Conservation (phyloP, 2,797 vertebrate species). For the Eleutherodactylus coqui region DNA sequence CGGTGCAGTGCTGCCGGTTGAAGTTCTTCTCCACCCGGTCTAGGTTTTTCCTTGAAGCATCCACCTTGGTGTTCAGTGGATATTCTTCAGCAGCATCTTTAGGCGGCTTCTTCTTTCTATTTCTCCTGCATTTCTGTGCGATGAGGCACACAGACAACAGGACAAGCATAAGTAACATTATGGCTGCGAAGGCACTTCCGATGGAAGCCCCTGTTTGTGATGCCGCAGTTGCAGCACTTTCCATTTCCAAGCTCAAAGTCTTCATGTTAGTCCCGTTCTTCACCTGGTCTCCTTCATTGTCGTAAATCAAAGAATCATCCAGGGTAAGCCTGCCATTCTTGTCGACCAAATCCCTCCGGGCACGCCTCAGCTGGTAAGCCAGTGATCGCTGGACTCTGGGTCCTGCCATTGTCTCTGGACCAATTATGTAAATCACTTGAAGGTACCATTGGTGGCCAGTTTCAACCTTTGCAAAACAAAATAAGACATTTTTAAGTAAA, state of each 20-base stretch:
- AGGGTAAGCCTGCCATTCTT: conserved; percentile 76
- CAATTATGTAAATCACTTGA: conserved; percentile 94
- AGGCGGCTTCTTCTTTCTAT: conserved; percentile 70
- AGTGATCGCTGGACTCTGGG: conserved; percentile 87
- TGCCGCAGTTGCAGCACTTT: conserved; percentile 77
- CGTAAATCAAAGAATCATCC: conserved; percentile 93
- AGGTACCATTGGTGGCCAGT: conserved; percentile 99
- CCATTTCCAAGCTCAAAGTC: conserved; percentile 83
- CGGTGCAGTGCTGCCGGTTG: conserved; percentile 83
- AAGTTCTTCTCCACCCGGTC: conserved; percentile 79
- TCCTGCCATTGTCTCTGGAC: conserved; percentile 83
- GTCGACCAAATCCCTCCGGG: conserved; percentile 82
- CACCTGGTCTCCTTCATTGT: conserved; percentile 94
- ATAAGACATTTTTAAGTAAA: not conserved
- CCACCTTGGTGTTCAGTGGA: conserved; percentile 91
- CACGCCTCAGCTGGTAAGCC: conserved; percentile 73
- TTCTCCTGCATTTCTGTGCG: conserved; percentile 78
- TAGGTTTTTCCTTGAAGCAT: conserved; percentile 79
- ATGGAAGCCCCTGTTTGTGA: conserved; percentile 84
- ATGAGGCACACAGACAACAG: conserved; percentile 83
- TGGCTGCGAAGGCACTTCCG: conserved; percentile 83
- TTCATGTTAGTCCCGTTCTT: conserved; percentile 99
- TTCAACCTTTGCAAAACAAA: conserved; percentile 83
- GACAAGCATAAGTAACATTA: conserved; percentile 82
- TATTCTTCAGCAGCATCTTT: conserved; percentile 77